Conservation (phyloP, 2,888 invertebrate species). For the Agrochola circellaris region DNA sequence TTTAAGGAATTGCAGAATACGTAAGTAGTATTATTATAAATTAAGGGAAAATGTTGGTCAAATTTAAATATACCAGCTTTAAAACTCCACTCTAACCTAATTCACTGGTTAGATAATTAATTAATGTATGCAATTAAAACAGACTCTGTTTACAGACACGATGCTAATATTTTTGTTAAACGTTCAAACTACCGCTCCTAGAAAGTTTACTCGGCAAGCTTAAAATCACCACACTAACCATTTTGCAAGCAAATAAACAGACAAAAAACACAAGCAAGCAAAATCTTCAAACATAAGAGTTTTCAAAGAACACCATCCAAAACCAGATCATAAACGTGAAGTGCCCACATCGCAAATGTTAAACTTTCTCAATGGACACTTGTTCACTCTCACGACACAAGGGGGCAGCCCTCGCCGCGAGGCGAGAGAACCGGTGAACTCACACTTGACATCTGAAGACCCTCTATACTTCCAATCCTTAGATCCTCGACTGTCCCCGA, state of each 20-base stretch:
- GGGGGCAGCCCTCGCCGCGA: slow-evolving; percentile 57
- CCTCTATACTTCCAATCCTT: slow-evolving; percentile 45
- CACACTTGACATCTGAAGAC: slow-evolving; percentile 57
- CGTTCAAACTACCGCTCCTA: not conserved
- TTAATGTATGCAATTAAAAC: slow-evolving; percentile 23
- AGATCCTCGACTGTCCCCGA: slow-evolving; percentile 57
- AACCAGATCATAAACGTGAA: slow-evolving; percentile 58
- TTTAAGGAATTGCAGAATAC: not conserved
- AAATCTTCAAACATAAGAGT: slow-evolving; percentile 16
- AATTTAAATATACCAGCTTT: slow-evolving; percentile 2
- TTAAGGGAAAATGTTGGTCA: not conserved
- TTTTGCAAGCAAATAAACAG: not conserved
- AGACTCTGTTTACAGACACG: slow-evolving; percentile 1
- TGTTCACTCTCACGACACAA: slow-evolving; percentile 64
- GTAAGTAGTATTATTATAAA: not conserved
- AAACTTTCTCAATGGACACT: slow-evolving; percentile 68
- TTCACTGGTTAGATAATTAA: not conserved
- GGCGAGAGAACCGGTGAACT: slow-evolving; percentile 48
- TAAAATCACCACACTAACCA: not conserved
- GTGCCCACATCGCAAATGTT: slow-evolving; percentile 66
- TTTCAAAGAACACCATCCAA: slow-evolving; percentile 28
- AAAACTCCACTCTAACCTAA: slow-evolving; percentile 14
- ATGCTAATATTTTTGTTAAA: slow-evolving; percentile 16
- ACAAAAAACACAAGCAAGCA: slow-evolving; percentile 1
- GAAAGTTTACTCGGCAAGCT: not conserved